Evolutionary conservation across 2,113 vertebrate species (phyloP), one percentile per base, ranked within the genome.

Genomic region (Saguinus imperator): DNA sequence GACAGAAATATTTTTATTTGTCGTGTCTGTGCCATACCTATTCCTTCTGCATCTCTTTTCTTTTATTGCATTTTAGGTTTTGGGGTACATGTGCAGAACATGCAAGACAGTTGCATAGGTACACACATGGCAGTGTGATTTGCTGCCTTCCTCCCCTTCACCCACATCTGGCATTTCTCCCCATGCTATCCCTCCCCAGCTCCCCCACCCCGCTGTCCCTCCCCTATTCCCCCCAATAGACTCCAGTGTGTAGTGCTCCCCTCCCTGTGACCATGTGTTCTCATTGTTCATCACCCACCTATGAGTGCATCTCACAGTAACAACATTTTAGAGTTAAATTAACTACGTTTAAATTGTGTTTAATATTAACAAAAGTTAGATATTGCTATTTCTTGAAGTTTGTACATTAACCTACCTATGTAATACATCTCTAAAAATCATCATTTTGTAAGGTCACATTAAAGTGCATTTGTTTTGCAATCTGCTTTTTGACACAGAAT

Each of bases 291-390:
- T 40, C 37, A 40, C 37, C 37, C 37, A 40, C 37, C 37, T 40
- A 40, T 40, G 37, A 40, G 37, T 66, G 40, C 17, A 79, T 70
- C 21, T 94, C 94, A 50, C 7, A 72, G 82, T 80, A 76, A 76
- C 94, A 94, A 81, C 6, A 45, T 88, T 86, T 55, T 94, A 86
- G 45, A 64, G 32, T 25, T 87, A 80, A 89, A 80, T 84, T 86
- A 94, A 37, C 18, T 87, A 40, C 82, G 37, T 88, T 77, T 91
- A 85, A 94, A 90, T 92, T 90, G 66, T 80, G 48, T 61, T 93
- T 92, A 81, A 27, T 81, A 37, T 77, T n/a, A 45, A 85, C 18
- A 76, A 64, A 84, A 57, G n/a, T 87, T 87, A 90, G 58, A 55
- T 45, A 61, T 76, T 91, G 86, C 25, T 84, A 18, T 90, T 82